These are phyloP conservation scores for Pseudochaenichthys georgianus DNA, from an alignment of 2,797 vertebrate species.

Conservation along the genomic window DNA sequence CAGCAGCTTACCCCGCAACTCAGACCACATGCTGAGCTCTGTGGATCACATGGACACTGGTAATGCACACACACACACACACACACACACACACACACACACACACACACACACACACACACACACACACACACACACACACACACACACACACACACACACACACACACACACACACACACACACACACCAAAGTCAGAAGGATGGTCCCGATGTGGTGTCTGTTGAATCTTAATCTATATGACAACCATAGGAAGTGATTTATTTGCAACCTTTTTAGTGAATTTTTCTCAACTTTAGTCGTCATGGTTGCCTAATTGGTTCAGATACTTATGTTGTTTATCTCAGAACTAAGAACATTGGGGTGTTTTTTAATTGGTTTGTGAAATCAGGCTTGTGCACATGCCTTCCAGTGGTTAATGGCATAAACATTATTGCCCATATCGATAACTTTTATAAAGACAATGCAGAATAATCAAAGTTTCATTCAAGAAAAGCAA, in stretches of 20 bases:
- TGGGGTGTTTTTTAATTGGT: no score
- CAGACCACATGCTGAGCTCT: constrained; percentile 94
- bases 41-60: constrained; percentile 98
- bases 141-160: no score
- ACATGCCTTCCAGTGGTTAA: background rate
- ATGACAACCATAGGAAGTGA: background rate
- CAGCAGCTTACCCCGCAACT: constrained; percentile 94
- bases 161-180: no score
- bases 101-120: constrained; percentile 9
- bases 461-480: background rate
- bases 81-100: background rate
- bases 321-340: background rate
- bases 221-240: constrained; percentile 8
- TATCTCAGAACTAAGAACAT: background rate
- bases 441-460: background rate
- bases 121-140: background rate
- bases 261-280: background rate
- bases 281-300: background rate
- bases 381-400: background rate
- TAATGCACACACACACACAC: constrained; percentile 53
- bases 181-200: constrained; percentile 22
- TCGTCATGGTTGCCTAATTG: background rate
- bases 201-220: background rate
- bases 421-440: background rate
- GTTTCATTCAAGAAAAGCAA: no score